phyloP scores from a whole-genome alignment of 2,113 vertebrate species.

The Nycticebus coucang region DNA sequence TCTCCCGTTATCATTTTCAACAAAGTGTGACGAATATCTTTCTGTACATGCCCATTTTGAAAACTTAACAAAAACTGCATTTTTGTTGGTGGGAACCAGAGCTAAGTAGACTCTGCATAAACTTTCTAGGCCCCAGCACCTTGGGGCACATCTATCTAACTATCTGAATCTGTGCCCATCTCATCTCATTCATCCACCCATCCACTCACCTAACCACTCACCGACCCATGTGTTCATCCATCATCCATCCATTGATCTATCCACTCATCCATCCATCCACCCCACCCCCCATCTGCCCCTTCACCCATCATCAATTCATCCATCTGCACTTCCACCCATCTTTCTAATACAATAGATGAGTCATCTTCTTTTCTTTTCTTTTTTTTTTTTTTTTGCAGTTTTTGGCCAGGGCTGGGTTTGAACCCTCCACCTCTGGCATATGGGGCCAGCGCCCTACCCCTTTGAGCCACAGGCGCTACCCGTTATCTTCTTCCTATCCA shows the following conservation, averaged over 20 bases:
- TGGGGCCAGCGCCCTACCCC: too few relatives aligned
- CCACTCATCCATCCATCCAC: background rate
- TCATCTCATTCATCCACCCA: background rate
- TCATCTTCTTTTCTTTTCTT: background rate
- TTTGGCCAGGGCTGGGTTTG: too few relatives aligned
- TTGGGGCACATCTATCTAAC: background rate
- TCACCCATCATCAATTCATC: background rate
- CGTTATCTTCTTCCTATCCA: background rate
- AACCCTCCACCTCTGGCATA: too few relatives aligned
- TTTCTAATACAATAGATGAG: background rate
- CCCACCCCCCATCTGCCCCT: background rate
- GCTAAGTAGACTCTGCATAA: background rate
- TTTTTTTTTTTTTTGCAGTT: too few relatives aligned
- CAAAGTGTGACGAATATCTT: background rate
- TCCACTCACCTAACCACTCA: background rate
- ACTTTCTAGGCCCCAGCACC: background rate
- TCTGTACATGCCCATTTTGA: background rate
- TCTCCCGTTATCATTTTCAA: conserved; percentile 44
- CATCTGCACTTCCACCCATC: background rate
- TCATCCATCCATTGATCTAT: background rate
- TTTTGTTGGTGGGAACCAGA: background rate
- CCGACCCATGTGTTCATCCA: too few relatives aligned
- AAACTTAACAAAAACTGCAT: background rate
- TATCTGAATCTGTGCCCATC: background rate
- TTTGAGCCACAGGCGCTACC: too few relatives aligned